A percentile compares a stretch with the other conserved stretches of the same genome.
These are phyloP conservation scores for Ctenopoma kingsleyae DNA, from an alignment of 2,797 vertebrate species.

Conservation along the genomic window DNA sequence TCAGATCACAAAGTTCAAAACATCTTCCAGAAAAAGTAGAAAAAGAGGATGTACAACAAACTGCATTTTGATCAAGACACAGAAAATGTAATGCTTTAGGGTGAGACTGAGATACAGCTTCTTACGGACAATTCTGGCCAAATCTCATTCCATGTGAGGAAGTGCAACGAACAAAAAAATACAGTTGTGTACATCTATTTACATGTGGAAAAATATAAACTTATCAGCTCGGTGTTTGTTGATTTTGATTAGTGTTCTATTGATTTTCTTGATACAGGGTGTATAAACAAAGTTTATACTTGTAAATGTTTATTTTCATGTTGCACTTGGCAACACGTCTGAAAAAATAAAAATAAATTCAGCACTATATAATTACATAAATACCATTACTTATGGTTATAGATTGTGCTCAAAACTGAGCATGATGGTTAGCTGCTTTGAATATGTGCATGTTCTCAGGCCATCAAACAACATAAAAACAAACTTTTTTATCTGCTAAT, in stretches of 20 bases:
- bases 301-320: background rate
- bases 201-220: background rate
- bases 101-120: background rate
- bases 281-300: background rate
- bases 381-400: background rate
- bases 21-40: slow-evolving; percentile 6
- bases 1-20: slow-evolving; percentile 46
- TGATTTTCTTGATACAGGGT: background rate
- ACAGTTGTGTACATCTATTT: background rate
- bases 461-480: background rate
- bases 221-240: background rate
- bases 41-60: slow-evolving; percentile 24
- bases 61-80: slow-evolving; percentile 55
- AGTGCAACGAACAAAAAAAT: background rate
- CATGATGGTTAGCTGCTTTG: background rate
- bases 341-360: background rate
- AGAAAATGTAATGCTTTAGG: background rate
- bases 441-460: background rate
- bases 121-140: background rate
- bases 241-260: background rate
- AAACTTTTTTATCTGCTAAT: background rate
- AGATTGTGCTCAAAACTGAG: background rate
- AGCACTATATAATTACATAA: too few relatives aligned
- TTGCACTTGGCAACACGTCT: background rate
- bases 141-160: background rate